Evolutionary conservation across 2,888 invertebrate species (phyloP).

Genomic region (Neria commutata): DNA sequence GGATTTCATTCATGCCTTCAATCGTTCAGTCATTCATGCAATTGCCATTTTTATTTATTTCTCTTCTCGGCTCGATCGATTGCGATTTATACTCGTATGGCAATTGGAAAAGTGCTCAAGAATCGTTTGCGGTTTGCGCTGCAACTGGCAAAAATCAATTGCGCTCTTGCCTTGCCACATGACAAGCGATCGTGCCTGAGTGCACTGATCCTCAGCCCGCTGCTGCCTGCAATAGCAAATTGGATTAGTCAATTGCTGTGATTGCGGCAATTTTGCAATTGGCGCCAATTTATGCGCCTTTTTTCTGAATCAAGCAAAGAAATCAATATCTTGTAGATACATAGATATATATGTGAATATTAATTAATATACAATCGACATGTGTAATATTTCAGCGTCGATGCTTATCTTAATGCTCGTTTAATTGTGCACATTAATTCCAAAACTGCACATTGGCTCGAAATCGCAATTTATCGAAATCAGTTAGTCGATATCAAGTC

Average conservation of each 20-base stretch:
- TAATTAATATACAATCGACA: neutral
- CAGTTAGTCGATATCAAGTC: too few species aligned
- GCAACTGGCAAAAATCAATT: neutral
- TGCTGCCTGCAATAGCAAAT: too few species aligned
- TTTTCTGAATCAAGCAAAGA: neutral
- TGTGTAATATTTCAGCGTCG: slow-evolving; percentile 10
- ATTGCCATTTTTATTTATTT: neutral
- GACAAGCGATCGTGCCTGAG: neutral
- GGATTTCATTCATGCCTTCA: too few species aligned
- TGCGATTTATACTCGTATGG: too few species aligned
- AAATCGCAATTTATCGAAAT: too few species aligned
- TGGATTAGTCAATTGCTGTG: too few species aligned
- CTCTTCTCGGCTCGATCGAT: too few species aligned
- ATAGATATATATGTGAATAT: neutral
- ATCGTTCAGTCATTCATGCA: neutral
- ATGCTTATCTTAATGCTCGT: slow-evolving; percentile 42
- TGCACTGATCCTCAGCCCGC: neutral
- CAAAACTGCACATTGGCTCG: slow-evolving; percentile 13
- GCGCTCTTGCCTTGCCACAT: neutral
- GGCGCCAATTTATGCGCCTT: neutral
- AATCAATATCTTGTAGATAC: too few species aligned
- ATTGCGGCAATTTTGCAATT: too few species aligned
- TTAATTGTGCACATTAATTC: slow-evolving; percentile 41
- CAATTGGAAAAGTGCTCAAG: too few species aligned
- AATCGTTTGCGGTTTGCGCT: too few species aligned